phyloP scores from a whole-genome alignment of 2,888 invertebrate species.

The Listrodromus nycthemerus region DNA sequence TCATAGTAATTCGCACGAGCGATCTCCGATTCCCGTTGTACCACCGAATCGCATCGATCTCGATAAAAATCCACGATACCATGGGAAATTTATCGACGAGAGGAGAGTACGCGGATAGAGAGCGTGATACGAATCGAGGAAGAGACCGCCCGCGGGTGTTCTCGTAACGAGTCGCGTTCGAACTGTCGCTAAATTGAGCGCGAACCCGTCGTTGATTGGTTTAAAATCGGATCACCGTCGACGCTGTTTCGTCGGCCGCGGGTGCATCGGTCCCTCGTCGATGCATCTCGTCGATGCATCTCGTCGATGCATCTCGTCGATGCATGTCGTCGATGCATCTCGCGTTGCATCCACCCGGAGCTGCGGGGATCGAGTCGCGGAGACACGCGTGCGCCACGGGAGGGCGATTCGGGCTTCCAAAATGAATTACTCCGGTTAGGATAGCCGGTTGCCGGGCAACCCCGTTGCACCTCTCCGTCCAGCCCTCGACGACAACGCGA shows the following conservation, averaged over 20 bases:
- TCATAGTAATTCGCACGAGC: no score
- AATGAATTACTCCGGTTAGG: slow-evolving; percentile 80
- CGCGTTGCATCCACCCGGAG: slow-evolving; percentile 68
- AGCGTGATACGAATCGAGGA: slow-evolving; percentile 30
- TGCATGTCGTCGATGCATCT: slow-evolving; percentile 67
- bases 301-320: no score
- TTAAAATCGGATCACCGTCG: slow-evolving; percentile 83
- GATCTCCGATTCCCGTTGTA: neutral
- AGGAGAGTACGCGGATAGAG: slow-evolving; percentile 15
- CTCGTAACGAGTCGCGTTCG: slow-evolving; percentile 73
- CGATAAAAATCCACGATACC: slow-evolving; percentile 64
- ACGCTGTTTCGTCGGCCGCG: slow-evolving; percentile 72
- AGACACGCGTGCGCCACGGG: slow-evolving; percentile 52
- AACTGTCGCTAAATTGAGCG: slow-evolving; percentile 83
- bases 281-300: slow-evolving; percentile 68
- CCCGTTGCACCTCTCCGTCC: slow-evolving; percentile 65
- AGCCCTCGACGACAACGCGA: neutral
- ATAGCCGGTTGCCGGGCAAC: slow-evolving; percentile 77
- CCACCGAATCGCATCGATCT: slow-evolving; percentile 5
- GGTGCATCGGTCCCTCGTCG: slow-evolving; percentile 74
- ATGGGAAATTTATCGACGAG: no score
- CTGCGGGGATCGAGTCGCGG: slow-evolving; percentile 60
- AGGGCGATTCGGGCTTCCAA: slow-evolving; percentile 70
- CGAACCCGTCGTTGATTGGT: slow-evolving; percentile 83
- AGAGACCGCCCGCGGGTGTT: slow-evolving; percentile 50